Percentiles rank a stretch among this genome's conserved stretches.
Conservation (phyloP, 2,888 invertebrate species). For the Epicampocera succincta region DNA sequence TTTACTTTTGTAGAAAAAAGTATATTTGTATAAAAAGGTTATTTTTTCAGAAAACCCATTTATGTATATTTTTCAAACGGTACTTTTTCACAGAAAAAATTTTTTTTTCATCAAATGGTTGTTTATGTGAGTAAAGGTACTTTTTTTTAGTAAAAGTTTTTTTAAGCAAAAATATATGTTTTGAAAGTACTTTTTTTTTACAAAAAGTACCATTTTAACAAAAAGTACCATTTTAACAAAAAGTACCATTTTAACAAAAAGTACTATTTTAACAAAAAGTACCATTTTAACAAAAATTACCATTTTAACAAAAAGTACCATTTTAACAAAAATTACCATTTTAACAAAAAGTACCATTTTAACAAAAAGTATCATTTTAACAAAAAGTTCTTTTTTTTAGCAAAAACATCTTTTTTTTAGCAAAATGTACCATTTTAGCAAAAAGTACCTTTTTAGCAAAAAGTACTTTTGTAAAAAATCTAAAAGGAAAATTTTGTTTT, state of each 20-base stretch:
- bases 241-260: too few species aligned
- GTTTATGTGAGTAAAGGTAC: neutral
- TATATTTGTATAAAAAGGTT: too few species aligned
- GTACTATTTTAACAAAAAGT: neutral
- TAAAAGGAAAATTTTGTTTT: neutral
- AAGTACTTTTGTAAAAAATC: slow-evolving; percentile 1
- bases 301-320: neutral
- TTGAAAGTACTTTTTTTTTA: neutral
- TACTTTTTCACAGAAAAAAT: neutral
- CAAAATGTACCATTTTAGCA: neutral
- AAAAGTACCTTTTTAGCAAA: neutral
- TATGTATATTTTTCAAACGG: neutral
- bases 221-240: neutral
- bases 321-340: neutral
- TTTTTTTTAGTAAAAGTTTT: neutral
- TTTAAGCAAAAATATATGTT: neutral
- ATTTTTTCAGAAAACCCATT: too few species aligned
- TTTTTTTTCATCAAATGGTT: neutral
- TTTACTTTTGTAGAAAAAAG: too few species aligned
- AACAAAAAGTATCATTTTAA: neutral
- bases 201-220: neutral
- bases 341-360: neutral
- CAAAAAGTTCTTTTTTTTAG: neutral
- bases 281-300: neutral
- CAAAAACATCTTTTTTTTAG: neutral